These are phyloP conservation scores for Drosophila parthenogenetica DNA, from an alignment of 2,888 invertebrate genomes.

Conservation along the genomic window DNA sequence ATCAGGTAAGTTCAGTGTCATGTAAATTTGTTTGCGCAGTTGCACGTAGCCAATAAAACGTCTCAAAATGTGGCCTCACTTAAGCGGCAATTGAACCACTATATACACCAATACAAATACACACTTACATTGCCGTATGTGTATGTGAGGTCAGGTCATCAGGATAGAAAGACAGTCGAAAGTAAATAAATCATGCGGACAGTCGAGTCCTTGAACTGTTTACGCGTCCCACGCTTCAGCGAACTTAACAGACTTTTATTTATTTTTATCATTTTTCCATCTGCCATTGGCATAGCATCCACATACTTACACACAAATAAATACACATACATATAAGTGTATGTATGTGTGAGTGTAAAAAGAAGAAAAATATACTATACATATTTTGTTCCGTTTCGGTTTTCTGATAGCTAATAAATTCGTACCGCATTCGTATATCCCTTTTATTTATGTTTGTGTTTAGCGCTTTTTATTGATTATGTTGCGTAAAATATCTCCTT, in stretches of 20 bases:
- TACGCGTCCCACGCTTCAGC: conserved; percentile 60
- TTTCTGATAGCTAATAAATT: conserved; percentile 70
- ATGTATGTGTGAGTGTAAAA: conserved; percentile 9
- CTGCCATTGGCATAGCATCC: conserved; percentile 50
- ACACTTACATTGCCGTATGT: conserved; percentile 1
- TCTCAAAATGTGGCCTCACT: conserved; percentile 62
- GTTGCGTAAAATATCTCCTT: conserved; percentile 48
- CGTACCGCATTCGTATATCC: conserved; percentile 58
- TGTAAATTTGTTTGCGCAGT: conserved; percentile 80
- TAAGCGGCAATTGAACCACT: conserved; percentile 63
- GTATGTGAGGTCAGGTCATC: conserved; percentile 45
- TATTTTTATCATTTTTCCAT: conserved; percentile 65
- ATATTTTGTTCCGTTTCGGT: conserved; percentile 35
- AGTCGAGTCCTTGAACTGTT: conserved; percentile 73
- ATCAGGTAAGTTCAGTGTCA: conserved; percentile 70
- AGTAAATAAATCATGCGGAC: conserved; percentile 76
- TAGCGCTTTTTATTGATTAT: conserved; percentile 75
- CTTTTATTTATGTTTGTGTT: conserved; percentile 70
- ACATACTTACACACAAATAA: conserved; percentile 11
- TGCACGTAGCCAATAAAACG: conserved; percentile 78
- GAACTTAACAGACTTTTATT: conserved; percentile 63
- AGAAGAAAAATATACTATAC: background rate
- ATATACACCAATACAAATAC: conserved; percentile 14
- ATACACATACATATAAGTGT: conserved; percentile 6
- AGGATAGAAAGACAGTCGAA: conserved; percentile 62